Evolutionary conservation across 2,113 vertebrate genomes (phyloP).

Genomic region (Hypanus sabinus): DNA sequence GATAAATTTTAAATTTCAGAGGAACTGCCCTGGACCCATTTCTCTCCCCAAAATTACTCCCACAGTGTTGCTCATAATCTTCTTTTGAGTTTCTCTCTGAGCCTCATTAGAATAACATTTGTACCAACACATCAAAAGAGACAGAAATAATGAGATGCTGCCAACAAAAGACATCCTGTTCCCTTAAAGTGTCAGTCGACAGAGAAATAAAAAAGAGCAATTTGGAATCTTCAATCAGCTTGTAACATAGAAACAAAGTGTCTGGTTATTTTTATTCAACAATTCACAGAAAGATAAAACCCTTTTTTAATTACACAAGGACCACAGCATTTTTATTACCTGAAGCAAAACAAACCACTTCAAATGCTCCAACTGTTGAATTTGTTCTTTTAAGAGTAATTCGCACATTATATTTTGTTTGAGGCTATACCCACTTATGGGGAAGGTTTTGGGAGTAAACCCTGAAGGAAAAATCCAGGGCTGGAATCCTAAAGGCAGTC

Average conservation of each 20-base stretch:
- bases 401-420: background rate
- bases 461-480: too few relatives aligned
- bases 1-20: too few relatives aligned
- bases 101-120: background rate
- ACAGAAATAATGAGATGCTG: background rate
- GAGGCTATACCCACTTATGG: too few relatives aligned
- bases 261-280: background rate
- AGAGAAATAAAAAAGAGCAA: background rate
- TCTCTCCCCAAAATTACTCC: too few relatives aligned
- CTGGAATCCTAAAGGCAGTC: too few relatives aligned
- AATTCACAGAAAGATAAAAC: background rate
- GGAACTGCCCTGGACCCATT: too few relatives aligned
- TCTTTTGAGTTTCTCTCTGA: too few relatives aligned
- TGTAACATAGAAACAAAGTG: background rate
- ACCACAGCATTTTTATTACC: background rate
- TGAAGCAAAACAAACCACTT: background rate
- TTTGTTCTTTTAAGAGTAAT: background rate
- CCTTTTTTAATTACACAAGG: background rate
- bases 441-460: too few relatives aligned
- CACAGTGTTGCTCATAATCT: too few relatives aligned
- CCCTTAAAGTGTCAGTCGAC: background rate
- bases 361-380: background rate
- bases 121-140: background rate
- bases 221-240: background rate
- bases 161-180: background rate